These are phyloP conservation scores for Naja naja DNA, from an alignment of 2,113 vertebrate species.

Conservation along the genomic window DNA sequence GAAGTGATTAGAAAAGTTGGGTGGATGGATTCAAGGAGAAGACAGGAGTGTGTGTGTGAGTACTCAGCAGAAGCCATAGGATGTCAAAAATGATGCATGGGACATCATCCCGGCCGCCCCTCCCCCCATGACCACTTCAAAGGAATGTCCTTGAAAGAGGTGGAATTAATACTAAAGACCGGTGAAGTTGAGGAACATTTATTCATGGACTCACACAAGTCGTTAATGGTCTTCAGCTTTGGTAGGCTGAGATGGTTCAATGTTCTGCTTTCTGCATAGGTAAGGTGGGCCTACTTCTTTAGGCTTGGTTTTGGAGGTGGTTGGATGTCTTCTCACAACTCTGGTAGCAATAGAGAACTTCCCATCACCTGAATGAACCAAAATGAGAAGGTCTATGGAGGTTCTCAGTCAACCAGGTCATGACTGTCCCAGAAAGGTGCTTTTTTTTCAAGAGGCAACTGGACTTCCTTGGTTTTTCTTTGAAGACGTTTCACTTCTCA, in stretches of 20 bases:
- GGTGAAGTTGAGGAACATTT: background rate
- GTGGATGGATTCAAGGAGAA: background rate
- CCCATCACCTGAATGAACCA: too few species aligned
- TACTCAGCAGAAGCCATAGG: background rate
- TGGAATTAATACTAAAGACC: background rate
- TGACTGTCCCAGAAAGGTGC: too few species aligned
- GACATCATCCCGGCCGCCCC: background rate
- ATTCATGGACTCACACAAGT: background rate
- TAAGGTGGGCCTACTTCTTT: background rate
- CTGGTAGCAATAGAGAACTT: too few species aligned
- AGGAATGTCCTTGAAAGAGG: background rate
- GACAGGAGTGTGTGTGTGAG: background rate
- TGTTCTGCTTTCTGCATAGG: too few species aligned
- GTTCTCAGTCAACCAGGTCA: too few species aligned
- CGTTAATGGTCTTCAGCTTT: background rate
- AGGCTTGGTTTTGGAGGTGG: too few species aligned
- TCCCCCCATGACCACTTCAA: background rate
- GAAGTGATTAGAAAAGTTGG: background rate
- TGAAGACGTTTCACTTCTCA: too few species aligned
- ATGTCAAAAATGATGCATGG: background rate
- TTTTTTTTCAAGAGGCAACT: too few species aligned
- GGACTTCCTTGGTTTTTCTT: too few species aligned
- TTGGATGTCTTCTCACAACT: background rate
- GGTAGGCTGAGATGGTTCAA: too few species aligned
- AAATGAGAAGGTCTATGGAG: too few species aligned